Percentiles rank a stretch among this genome's conserved stretches.
Evolutionary conservation across 1,140 invertebrate genomes (phyloP).

Genomic region (Nymphalis io): DNA sequence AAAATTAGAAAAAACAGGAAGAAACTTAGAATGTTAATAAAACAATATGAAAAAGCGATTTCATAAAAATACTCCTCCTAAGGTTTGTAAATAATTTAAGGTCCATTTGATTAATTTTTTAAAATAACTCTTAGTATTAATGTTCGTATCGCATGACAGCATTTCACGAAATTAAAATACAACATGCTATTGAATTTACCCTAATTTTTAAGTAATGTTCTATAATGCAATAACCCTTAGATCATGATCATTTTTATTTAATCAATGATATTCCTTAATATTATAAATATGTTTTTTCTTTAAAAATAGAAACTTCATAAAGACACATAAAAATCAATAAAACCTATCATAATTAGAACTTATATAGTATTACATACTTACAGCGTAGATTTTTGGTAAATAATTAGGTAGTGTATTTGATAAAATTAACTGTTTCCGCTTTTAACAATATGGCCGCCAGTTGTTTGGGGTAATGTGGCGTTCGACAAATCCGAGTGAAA

Average conservation of each 20-base stretch:
- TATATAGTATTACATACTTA: not conserved
- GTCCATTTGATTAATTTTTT: not conserved
- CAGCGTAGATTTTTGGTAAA: conserved; percentile 15
- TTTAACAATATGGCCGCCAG: conserved; percentile 81
- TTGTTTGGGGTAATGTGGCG: conserved; percentile 82
- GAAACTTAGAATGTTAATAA: conserved; percentile 1
- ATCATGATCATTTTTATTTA: conserved; percentile 36
- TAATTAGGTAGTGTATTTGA: conserved; percentile 36
- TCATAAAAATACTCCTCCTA: conserved; percentile 14
- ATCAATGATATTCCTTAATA: conserved; percentile 43
- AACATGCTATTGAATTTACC: not conserved
- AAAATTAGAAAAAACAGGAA: not conserved
- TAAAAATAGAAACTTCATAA: conserved; percentile 10
- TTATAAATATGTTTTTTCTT: conserved; percentile 12
- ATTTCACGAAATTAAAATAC: not conserved
- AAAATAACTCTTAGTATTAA: not conserved
- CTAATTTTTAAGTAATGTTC: conserved; percentile 9
- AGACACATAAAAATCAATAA: not conserved
- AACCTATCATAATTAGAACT: conserved; percentile 12
- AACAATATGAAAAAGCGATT: conserved; percentile 17
- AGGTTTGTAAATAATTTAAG: conserved; percentile 5
- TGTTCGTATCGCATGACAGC: not conserved
- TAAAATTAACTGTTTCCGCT: conserved; percentile 59
- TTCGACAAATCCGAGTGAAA: conserved; percentile 79
- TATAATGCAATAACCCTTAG: conserved; percentile 30